Evolutionary conservation across 2,797 vertebrate species (phyloP).

Genomic region (Pelobates cultripes): DNA sequence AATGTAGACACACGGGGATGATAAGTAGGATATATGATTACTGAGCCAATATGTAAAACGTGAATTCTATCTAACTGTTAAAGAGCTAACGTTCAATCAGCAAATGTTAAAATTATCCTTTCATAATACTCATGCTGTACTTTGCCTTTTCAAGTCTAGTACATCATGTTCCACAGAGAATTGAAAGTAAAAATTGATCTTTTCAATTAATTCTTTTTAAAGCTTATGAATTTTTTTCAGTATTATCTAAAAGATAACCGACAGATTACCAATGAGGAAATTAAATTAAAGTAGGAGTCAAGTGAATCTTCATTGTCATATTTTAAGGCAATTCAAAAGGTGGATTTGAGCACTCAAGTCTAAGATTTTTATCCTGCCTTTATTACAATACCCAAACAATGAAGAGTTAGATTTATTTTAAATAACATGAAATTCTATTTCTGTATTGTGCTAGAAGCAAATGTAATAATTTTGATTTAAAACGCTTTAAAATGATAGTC

Average conservation of each 20-base stretch:
- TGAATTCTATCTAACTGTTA: not conserved
- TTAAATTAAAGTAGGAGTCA: not conserved
- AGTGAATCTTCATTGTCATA: not conserved
- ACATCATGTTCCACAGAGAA: slow-evolving; percentile 15
- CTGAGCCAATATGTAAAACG: not conserved
- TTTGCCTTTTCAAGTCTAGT: slow-evolving; percentile 1
- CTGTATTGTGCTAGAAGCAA: too few relatives aligned
- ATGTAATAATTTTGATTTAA: too few relatives aligned
- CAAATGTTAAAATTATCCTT: slow-evolving; percentile 23
- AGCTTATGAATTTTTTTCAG: not conserved
- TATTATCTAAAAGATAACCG: slow-evolving; percentile 15
- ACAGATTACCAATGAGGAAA: slow-evolving; percentile 3
- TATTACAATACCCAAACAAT: not conserved
- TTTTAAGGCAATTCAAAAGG: slow-evolving; percentile 5
- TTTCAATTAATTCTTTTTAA: not conserved
- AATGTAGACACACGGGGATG: not conserved
- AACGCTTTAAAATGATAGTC: too few relatives aligned
- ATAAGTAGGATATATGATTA: not conserved
- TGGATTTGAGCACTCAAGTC: slow-evolving; percentile 1
- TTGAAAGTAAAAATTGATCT: not conserved
- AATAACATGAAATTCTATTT: too few relatives aligned
- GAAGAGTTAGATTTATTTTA: not conserved
- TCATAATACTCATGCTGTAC: not conserved
- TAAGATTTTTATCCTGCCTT: not conserved
- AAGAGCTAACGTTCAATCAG: not conserved